Base-by-base conservation (phyloP, 2,888 invertebrate species). In the Boloria euphrosyne region DNA sequence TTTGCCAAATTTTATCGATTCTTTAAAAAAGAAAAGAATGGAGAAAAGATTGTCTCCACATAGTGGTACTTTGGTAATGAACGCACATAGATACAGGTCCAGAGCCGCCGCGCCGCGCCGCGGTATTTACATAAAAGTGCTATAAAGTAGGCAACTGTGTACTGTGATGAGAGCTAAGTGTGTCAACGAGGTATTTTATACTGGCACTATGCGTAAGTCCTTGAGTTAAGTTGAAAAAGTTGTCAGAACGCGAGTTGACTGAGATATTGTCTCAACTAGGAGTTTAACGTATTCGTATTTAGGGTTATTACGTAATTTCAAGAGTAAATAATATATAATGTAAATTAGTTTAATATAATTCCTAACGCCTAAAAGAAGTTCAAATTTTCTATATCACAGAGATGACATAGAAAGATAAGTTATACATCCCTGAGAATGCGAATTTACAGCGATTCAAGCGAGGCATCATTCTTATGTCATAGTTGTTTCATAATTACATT, bases 161-260 rank as follows among this genome's bases (percentile, higher is more conserved):
- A 10, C n/a, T 57, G 27, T 57, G 44, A 46, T 27, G n/a, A n/a
- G 46, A 13, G 22, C 53, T 38, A 57, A 46, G 59, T 59, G 16
- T 59, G 59, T 59, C 59, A 59, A 59, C 49, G 59, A 59, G 47
- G 31, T 49, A 49, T 59, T 49, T 47, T 49, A 49, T 31, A 31
- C 59, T 59, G 17, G 14, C 49, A 49, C 47, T 49, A 1, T 17
- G 59, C 31, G 47, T 58, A 16, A 54, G 47, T 13, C 65, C 65
- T 65, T 65, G 60, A 54, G 27, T 38, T 44, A 27, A 60, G 54
- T 60, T 47, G 53, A 54, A 65, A 61, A 54, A 16, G 47, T 61
- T 57, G 46, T 46, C 22, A 57, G 60, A 43, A 57, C 44, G 60
- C 60, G 53, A 2, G 18, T 55, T 22, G 54, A 61, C 55, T 66